Evolutionary conservation across 2,888 invertebrate species (phyloP).

Genomic region (Acanthococcus lagerstroemiae): DNA sequence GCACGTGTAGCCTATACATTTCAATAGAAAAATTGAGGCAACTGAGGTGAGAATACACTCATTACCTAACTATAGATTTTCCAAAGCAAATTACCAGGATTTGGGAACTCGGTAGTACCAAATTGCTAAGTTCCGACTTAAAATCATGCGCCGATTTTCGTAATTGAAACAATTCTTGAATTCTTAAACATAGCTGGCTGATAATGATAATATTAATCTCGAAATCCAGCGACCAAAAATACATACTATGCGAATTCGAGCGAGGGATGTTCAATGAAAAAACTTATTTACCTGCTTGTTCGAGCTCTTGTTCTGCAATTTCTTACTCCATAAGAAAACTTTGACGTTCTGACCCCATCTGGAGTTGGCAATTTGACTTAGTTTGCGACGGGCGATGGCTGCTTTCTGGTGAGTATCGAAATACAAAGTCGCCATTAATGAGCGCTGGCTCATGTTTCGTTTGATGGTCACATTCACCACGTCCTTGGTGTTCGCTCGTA

Average conservation of each 20-base stretch:
- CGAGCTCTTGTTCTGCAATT: slow-evolving; percentile 14
- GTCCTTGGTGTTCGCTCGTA: slow-evolving; percentile 20
- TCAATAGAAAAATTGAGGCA: too few species aligned
- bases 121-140: too few species aligned
- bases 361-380: slow-evolving; percentile 16
- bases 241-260: slow-evolving; percentile 3
- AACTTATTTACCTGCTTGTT: slow-evolving; percentile 1
- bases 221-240: neutral
- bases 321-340: slow-evolving; percentile 25
- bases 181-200: too few species aligned
- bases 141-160: too few species aligned
- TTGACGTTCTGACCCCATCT: slow-evolving; percentile 24
- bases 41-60: too few species aligned
- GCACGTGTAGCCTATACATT: too few species aligned
- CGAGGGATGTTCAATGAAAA: neutral
- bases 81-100: too few species aligned
- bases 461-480: slow-evolving; percentile 26
- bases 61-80: too few species aligned
- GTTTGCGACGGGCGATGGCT: slow-evolving; percentile 20
- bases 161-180: neutral
- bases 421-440: slow-evolving; percentile 19
- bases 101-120: too few species aligned
- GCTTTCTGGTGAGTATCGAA: slow-evolving; percentile 29
- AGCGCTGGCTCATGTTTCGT: slow-evolving; percentile 15
- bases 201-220: too few species aligned